Evolutionary conservation across 2,888 invertebrate genomes (phyloP).

Genomic region (Drosophila recens): DNA sequence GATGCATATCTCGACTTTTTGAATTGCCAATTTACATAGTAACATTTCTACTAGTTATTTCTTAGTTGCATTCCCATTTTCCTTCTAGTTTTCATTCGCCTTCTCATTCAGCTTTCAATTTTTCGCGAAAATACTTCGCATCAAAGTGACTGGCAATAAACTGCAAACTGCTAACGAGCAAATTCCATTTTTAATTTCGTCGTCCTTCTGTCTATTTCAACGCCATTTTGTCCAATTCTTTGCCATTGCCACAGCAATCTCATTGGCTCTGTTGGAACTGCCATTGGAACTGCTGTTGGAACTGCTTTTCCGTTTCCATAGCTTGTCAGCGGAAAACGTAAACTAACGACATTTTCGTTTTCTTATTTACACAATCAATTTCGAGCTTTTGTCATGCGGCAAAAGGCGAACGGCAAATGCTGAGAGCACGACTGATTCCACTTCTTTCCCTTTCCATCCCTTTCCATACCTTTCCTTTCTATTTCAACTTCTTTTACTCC

Average conservation of each 20-base stretch:
- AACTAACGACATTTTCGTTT: slow-evolving; percentile 80
- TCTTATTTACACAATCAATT: slow-evolving; percentile 81
- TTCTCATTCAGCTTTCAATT: slow-evolving; percentile 49
- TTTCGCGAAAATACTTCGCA: slow-evolving; percentile 55
- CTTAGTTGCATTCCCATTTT: slow-evolving; percentile 26
- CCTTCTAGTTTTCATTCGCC: slow-evolving; percentile 13
- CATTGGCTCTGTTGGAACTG: slow-evolving; percentile 1
- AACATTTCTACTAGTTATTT: slow-evolving; percentile 27
- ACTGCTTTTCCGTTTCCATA: slow-evolving; percentile 25
- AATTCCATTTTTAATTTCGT: slow-evolving; percentile 78
- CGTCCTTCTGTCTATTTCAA: slow-evolving; percentile 49
- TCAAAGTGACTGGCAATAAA: slow-evolving; percentile 74
- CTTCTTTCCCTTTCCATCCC: not conserved
- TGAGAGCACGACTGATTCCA: slow-evolving; percentile 28
- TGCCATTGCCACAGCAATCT: not conserved
- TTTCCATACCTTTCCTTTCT: not conserved
- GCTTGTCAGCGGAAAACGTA: slow-evolving; percentile 79
- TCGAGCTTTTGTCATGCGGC: slow-evolving; percentile 73
- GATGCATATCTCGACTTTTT: slow-evolving; percentile 10
- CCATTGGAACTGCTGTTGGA: not conserved
- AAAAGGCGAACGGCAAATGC: slow-evolving; percentile 58
- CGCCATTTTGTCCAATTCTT: slow-evolving; percentile 47
- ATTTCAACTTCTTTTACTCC: not conserved
- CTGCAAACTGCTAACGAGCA: slow-evolving; percentile 73
- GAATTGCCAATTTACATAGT: slow-evolving; percentile 23